These are phyloP conservation scores for Aspidoscelis tigris DNA, from an alignment of 2,113 vertebrate species.

Conservation along the genomic window DNA sequence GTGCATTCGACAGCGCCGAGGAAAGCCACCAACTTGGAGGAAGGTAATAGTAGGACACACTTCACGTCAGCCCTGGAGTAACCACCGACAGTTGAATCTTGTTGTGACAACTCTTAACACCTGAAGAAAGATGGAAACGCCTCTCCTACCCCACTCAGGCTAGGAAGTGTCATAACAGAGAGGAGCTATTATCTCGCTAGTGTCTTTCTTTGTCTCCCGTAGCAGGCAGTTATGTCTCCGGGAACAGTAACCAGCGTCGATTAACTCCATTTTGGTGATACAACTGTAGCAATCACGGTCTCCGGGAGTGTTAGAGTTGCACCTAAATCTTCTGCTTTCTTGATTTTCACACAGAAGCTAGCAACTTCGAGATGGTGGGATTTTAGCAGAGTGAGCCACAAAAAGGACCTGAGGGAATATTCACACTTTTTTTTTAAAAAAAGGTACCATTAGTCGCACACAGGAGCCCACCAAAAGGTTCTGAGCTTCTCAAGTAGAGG, in stretches of 20 bases:
- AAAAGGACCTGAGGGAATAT: neutral
- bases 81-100: neutral
- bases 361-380: neutral
- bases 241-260: neutral
- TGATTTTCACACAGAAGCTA: neutral
- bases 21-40: fast-evolving
- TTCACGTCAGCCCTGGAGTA: neutral
- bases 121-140: neutral
- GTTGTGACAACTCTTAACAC: neutral
- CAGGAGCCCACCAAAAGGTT: too few relatives aligned
- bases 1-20: neutral
- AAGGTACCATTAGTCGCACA: too few relatives aligned
- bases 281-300: neutral
- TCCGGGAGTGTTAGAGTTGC: neutral
- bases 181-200: neutral
- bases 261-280: neutral
- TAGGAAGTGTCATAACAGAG: slow-evolving; percentile 9
- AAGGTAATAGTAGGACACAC: neutral
- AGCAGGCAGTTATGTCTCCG: neutral
- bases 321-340: neutral
- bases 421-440: neutral
- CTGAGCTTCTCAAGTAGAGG: too few relatives aligned
- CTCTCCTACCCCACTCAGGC: neutral
- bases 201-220: neutral
- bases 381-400: too few relatives aligned